These are phyloP conservation scores for Nibea coibor DNA, from an alignment of 2,113 vertebrate species.

Conservation along the genomic window DNA sequence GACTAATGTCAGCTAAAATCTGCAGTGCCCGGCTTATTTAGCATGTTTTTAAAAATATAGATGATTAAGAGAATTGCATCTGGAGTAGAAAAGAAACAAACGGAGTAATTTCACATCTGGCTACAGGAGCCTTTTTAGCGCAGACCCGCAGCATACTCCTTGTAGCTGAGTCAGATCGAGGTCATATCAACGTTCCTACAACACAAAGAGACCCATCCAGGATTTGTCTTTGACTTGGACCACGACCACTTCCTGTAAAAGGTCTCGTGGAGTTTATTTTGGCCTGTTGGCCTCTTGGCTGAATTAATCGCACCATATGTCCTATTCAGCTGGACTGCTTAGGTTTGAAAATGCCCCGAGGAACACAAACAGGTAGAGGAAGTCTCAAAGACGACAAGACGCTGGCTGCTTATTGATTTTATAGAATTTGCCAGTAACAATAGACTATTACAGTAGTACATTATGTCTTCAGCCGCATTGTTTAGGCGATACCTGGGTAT, in stretches of 20 bases:
- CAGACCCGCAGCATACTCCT: not conserved
- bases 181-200: not conserved
- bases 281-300: not conserved
- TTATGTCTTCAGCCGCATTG: not conserved
- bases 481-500: slow-evolving; percentile 16
- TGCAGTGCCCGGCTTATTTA: too few species aligned
- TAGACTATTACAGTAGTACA: not conserved
- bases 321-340: not conserved
- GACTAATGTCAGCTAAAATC: too few species aligned
- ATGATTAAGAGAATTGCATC: too few species aligned
- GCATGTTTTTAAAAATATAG: too few species aligned
- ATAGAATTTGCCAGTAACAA: slow-evolving; percentile 3
- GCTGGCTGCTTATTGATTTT: not conserved
- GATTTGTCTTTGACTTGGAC: not conserved
- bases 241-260: not conserved
- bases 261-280: not conserved
- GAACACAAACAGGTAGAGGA: not conserved
- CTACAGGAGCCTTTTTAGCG: not conserved
- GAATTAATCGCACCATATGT: too few species aligned
- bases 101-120: not conserved
- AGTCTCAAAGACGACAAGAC: not conserved
- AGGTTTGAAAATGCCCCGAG: not conserved
- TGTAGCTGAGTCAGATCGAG: not conserved
- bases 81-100: too few species aligned
- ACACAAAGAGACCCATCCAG: not conserved